These are phyloP conservation scores for Athene cunicularia DNA, from an alignment of 2,113 vertebrate species.

Conservation along the genomic window DNA sequence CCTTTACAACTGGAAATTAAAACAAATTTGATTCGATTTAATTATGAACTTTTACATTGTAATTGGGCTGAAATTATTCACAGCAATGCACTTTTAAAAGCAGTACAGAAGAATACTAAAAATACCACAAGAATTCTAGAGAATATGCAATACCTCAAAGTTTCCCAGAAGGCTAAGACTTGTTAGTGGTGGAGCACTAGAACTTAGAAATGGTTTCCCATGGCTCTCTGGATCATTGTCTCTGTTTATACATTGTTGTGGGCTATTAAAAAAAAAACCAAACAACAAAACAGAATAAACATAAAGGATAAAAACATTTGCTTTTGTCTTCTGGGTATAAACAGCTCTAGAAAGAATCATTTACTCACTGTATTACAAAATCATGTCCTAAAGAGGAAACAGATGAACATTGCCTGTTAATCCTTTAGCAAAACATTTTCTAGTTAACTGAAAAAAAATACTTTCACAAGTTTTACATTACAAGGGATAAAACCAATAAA, in stretches of 20 bases:
- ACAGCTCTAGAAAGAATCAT: neutral
- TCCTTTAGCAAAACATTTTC: neutral
- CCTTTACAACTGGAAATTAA: neutral
- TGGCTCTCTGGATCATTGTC: conserved; percentile 81
- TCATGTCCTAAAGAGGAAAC: neutral
- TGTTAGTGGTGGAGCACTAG: conserved; percentile 91
- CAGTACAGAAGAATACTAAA: conserved; percentile 3
- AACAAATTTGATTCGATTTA: conserved; percentile 27
- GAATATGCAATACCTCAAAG: conserved; percentile 90
- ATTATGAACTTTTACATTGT: neutral
- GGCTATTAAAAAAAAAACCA: conserved; percentile 62
- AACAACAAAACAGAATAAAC: conserved; percentile 6
- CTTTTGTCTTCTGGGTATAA: conserved; percentile 46
- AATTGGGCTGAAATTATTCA: neutral
- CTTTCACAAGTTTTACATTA: neutral
- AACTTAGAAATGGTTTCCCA: conserved; percentile 89
- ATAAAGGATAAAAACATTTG: conserved; percentile 3
- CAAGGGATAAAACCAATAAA: neutral
- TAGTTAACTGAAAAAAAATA: neutral
- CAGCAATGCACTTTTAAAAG: neutral
- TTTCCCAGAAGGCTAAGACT: conserved; percentile 98
- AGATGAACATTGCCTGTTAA: neutral
- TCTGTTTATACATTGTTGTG: conserved; percentile 81
- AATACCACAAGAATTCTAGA: conserved; percentile 35
- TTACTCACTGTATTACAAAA: neutral